Evolutionary conservation across 2,113 vertebrate species (phyloP).

Genomic region (Siniperca knerii): DNA sequence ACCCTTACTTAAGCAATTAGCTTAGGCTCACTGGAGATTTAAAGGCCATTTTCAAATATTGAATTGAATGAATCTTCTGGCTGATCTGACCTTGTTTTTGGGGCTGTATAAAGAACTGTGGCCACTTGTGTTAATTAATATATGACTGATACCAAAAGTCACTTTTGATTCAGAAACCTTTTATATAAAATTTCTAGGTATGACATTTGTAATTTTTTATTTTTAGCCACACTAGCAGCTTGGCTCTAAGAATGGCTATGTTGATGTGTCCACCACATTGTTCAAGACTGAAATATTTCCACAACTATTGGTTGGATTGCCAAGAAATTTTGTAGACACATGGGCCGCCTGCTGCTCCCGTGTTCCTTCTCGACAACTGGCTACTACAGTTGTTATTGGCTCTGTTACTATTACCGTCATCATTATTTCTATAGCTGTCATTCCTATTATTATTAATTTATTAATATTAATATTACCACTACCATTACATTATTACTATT

Average conservation of each 20-base stretch:
- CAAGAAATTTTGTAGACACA: background rate
- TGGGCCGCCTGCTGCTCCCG: too few species aligned
- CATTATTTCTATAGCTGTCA: too few species aligned
- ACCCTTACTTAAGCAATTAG: background rate
- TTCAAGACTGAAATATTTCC: background rate
- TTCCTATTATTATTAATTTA: too few species aligned
- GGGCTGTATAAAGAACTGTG: background rate
- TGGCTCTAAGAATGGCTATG: background rate
- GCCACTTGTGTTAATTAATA: background rate
- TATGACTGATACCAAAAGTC: background rate
- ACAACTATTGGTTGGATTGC: background rate
- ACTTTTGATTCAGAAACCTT: background rate
- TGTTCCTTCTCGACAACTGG: too few species aligned
- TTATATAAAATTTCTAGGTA: background rate
- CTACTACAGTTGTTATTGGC: too few species aligned
- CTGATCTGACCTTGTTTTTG: background rate
- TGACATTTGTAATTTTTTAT: background rate
- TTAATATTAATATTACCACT: too few species aligned
- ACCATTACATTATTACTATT: too few species aligned
- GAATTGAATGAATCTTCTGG: background rate
- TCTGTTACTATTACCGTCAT: too few species aligned
- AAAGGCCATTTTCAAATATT: background rate
- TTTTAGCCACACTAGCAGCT: background rate
- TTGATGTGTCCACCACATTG: too few species aligned
- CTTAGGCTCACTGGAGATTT: background rate